phyloP scores from a whole-genome alignment of 2,113 vertebrate species.

The Polypterus senegalus region DNA sequence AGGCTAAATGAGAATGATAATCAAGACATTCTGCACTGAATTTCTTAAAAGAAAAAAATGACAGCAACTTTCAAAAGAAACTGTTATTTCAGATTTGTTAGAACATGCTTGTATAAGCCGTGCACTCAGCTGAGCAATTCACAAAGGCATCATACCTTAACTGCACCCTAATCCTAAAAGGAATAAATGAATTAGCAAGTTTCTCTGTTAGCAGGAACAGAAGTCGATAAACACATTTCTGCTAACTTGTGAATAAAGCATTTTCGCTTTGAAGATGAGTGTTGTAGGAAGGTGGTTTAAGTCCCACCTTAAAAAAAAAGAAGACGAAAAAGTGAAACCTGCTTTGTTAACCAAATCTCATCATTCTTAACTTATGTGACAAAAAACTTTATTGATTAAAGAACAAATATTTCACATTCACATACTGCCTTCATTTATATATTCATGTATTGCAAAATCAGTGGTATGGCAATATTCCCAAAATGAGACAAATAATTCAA shows the following conservation, averaged over 20 bases:
- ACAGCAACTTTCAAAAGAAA: neutral
- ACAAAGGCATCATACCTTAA: neutral
- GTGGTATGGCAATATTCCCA: too few species aligned
- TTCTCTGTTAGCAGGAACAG: neutral
- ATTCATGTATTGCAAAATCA: too few species aligned
- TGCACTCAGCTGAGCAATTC: neutral
- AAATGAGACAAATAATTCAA: too few species aligned
- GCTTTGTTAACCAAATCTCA: neutral
- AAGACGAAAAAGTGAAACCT: too few species aligned
- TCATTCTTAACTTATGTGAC: too few species aligned
- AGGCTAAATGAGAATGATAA: too few species aligned
- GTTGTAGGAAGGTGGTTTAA: neutral
- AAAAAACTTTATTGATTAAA: too few species aligned
- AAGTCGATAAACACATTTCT: constrained; percentile 3
- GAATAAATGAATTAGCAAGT: neutral
- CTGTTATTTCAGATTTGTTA: neutral
- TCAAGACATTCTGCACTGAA: neutral
- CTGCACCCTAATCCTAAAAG: constrained; percentile 1
- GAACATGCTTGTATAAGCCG: neutral
- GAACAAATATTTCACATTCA: too few species aligned
- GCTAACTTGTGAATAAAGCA: constrained; percentile 5
- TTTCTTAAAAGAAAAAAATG: neutral
- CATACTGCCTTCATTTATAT: too few species aligned
- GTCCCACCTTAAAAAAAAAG: too few species aligned
- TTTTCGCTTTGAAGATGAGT: constrained; percentile 7